Evolutionary conservation across 2,888 invertebrate genomes (phyloP).

Genomic region (Deroplatys truncata): DNA sequence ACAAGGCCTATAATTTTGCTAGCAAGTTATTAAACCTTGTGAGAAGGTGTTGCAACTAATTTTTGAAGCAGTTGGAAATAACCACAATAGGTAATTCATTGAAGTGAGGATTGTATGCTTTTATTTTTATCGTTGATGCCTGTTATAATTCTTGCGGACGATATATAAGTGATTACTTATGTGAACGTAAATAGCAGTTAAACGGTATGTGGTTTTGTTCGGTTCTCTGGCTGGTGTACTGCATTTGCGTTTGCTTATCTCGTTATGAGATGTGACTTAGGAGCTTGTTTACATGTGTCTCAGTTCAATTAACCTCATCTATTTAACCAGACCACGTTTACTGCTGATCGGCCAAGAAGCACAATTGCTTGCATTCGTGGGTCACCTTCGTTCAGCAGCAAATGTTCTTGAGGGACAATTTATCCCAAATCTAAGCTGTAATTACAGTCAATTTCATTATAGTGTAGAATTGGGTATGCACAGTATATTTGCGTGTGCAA

Average conservation of each 20-base stretch:
- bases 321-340: not conserved
- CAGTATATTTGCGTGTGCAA: too few species aligned
- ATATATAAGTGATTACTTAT: not conserved
- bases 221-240: not conserved
- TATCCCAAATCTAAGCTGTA: too few species aligned
- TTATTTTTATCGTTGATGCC: not conserved
- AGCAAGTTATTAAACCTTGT: not conserved
- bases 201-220: not conserved
- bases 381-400: not conserved
- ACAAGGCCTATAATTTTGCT: constrained; percentile 13
- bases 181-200: not conserved
- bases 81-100: not conserved
- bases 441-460: too few species aligned
- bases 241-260: not conserved
- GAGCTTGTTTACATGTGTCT: not conserved
- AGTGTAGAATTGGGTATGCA: too few species aligned
- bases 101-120: not conserved
- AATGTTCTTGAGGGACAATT: not conserved
- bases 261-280: not conserved
- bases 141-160: not conserved
- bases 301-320: not conserved
- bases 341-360: not conserved
- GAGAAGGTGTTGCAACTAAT: not conserved
- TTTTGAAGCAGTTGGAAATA: not conserved
- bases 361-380: not conserved